Evolutionary conservation across 2,797 vertebrate species (phyloP).

Genomic region (Carapus acus): DNA sequence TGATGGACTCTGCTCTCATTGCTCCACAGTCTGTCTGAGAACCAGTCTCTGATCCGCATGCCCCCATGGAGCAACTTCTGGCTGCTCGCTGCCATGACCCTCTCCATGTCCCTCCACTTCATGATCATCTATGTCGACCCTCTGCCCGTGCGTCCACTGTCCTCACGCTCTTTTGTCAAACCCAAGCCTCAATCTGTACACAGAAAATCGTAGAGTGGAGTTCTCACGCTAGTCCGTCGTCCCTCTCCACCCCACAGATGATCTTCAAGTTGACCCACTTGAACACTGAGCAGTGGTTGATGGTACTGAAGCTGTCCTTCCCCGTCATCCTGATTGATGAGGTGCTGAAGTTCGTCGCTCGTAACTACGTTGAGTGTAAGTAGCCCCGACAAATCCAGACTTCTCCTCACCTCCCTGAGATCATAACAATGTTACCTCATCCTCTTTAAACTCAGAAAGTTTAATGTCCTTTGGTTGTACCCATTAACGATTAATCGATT

Average conservation of each 20-base stretch:
- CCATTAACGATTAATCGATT: no score
- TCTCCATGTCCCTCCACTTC: slow-evolving; percentile 95
- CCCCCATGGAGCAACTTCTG: slow-evolving; percentile 93
- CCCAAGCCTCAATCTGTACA: no score
- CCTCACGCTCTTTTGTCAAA: no score
- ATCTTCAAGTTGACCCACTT: slow-evolving; percentile 88
- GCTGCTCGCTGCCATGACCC: slow-evolving; percentile 86
- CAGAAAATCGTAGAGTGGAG: no score
- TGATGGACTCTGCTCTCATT: background rate
- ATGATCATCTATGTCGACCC: slow-evolving; percentile 94
- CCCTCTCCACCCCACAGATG: no score
- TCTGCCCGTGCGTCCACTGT: slow-evolving; percentile 77
- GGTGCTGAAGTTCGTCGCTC: slow-evolving; percentile 83
- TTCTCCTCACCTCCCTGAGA: no score
- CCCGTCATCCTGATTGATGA: slow-evolving; percentile 88
- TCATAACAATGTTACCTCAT: background rate
- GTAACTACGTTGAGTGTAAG: slow-evolving; percentile 91
- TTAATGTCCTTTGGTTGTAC: no score
- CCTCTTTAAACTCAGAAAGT: slow-evolving; percentile 24
- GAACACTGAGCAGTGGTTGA: slow-evolving; percentile 71
- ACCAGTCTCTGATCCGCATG: slow-evolving; percentile 91
- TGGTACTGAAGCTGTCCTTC: slow-evolving; percentile 88
- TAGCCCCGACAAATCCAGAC: background rate
- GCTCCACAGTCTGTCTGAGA: slow-evolving; percentile 84
- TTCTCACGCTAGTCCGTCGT: no score